phyloP scores from a whole-genome alignment of 2,888 invertebrate species.

The Strigamia crassipes region DNA sequence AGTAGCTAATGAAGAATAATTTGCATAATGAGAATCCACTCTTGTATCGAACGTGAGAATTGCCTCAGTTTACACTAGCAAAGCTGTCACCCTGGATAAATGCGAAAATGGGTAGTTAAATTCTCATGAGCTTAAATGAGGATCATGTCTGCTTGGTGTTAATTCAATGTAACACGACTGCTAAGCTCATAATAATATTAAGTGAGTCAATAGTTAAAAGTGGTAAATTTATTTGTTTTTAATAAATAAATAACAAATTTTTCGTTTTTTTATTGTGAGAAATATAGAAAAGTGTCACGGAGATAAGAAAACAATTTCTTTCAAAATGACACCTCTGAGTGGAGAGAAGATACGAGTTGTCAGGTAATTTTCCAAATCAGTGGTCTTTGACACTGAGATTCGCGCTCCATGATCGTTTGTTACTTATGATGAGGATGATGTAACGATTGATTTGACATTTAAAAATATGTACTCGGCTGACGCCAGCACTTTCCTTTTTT shows the following conservation, averaged over 20 bases:
- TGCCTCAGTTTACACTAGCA: slow-evolving; percentile 12
- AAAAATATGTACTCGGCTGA: background rate
- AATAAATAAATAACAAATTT: background rate
- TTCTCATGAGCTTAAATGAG: slow-evolving; percentile 36
- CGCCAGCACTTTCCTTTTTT: background rate
- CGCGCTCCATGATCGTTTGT: slow-evolving; percentile 7
- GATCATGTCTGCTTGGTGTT: slow-evolving; percentile 37
- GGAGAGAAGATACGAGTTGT: slow-evolving; percentile 10
- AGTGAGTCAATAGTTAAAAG: slow-evolving; percentile 3
- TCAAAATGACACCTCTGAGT: slow-evolving; percentile 3
- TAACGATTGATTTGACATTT: slow-evolving; percentile 35
- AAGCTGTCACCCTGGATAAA: slow-evolving; percentile 38
- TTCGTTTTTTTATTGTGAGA: background rate
- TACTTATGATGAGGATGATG: slow-evolving; percentile 19
- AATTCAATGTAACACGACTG: slow-evolving; percentile 30
- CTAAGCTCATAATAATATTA: slow-evolving; percentile 39
- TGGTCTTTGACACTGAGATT: slow-evolving; percentile 28
- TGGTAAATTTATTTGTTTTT: background rate
- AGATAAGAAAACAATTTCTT: slow-evolving; percentile 30
- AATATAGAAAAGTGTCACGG: background rate
- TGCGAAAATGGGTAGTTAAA: slow-evolving; percentile 35
- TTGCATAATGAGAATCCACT: slow-evolving; percentile 33
- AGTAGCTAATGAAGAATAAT: slow-evolving; percentile 36
- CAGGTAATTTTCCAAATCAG: slow-evolving; percentile 42
- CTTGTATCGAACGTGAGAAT: slow-evolving; percentile 16